Base-by-base conservation (phyloP, 1,140 invertebrate genomes). In the Nasonia longicornis region DNA sequence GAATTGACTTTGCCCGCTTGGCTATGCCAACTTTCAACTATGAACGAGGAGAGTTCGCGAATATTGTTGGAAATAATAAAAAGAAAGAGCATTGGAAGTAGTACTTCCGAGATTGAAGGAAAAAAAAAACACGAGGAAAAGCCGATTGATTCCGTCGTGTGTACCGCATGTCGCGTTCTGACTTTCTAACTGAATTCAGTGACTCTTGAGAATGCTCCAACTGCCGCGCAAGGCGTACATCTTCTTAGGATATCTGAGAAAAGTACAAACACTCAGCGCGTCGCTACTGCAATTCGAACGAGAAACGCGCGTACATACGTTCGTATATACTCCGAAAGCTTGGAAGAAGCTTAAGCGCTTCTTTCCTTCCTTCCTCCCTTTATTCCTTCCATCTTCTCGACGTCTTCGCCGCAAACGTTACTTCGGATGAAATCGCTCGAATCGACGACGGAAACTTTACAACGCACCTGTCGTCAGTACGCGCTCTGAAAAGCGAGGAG, bases 241-340 rank as follows among this genome's bases (percentile, higher is more conserved):
- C 31, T 12, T 16, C 77, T 58, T 66, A 20, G 35, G 63, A 31
- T 73, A 67, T 52, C 45, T 42, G 72, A 75, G 74, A 63, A 70
- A 81, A 80, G 66, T 76, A 63, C 63, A 81, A 81, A 76, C 73
- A 81, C 42, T 69, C 66, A 29, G 52, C 38, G 42, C 71, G 42
- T 20, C 29, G 6, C 38, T 6, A 75, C 66, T 75, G 20, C 16
- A 45, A 63, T 45, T 58, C 38, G 8, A 69, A 11, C 64, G 42
- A 48, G 70, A 52, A 31, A n/a, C 20, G 64, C 52, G 52, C 16
- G 20, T 58, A 58, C 52, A 58, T 58, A 58, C 16, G 3, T 58
- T 58, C 52, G 6, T 58, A 58, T 58, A 58, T n/a, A 26, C 26
- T 58, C 20, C 0, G 52, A 58, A 58, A 58, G 14, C 16, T n/a